Conservation (phyloP, 53 echinoderm and acorn worm genomes). For the Hippasteria phrygiana region DNA sequence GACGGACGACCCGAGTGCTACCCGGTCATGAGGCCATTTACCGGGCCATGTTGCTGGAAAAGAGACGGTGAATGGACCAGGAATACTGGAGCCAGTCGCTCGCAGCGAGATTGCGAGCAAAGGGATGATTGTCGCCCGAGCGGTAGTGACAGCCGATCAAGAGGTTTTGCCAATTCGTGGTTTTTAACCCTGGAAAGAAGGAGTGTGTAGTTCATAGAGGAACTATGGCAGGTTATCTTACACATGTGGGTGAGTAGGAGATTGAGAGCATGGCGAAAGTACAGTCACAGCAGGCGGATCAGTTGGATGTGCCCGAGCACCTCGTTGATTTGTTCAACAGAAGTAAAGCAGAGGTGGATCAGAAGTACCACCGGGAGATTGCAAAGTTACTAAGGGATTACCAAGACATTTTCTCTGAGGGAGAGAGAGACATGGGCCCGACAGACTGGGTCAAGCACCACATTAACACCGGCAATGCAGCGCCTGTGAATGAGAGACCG, state of each 20-base stretch:
- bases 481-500: slow-evolving; percentile 52
- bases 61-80: no score
- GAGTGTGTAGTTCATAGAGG: slow-evolving; percentile 36
- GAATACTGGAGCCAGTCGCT: no score
- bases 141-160: slow-evolving; percentile 4
- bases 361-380: slow-evolving; percentile 37
- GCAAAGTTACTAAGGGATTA: slow-evolving; percentile 52
- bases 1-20: slow-evolving; percentile 19
- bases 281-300: neutral
- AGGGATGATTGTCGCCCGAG: slow-evolving; percentile 64
- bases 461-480: slow-evolving; percentile 62
- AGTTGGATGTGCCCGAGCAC: slow-evolving; percentile 10
- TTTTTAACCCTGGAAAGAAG: slow-evolving; percentile 63
- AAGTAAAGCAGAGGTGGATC: slow-evolving; percentile 31
- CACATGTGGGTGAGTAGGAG: slow-evolving; percentile 44
- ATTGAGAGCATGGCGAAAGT: neutral
- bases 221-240: slow-evolving; percentile 56
- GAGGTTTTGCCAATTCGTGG: slow-evolving; percentile 37
- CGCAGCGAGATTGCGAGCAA: no score
- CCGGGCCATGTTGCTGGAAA: no score
- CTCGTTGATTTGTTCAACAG: slow-evolving; percentile 42
- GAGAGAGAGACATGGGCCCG: slow-evolving; percentile 55
- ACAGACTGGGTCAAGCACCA: slow-evolving; percentile 65
- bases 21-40: no score
- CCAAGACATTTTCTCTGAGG: slow-evolving; percentile 60